Evolutionary conservation across 2,113 vertebrate genomes (phyloP), one percentile per base, ranked within the genome.

Genomic region (Epinephelus cyanopodus): DNA sequence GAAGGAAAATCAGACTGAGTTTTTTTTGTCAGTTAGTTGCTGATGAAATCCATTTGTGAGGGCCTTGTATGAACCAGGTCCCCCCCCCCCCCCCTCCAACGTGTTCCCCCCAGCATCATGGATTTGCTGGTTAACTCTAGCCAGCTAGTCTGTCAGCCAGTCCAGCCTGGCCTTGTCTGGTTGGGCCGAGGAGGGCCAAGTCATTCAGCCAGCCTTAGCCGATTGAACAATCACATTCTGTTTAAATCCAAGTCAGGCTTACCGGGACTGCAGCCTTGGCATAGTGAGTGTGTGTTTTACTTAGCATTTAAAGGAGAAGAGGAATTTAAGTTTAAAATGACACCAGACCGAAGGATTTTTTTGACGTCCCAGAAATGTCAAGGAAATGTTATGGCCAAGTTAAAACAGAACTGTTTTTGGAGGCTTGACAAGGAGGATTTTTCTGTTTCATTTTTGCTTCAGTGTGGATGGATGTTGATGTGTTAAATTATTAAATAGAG

Each of bases 191-290:
- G 62, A 65, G 65, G 82, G 75, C 84, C 79, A 53, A 80, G 86
- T 79, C 87, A 82, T 87, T 87, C 89, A 86, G 75, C 19, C 84
- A 60, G 87, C 74, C 76, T 87, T 6, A 85, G 84, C 68, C 70
- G 25, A 89, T 85, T 86, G 75, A 89, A 88, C 90, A 87, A 90
- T 87, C 78, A 60, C 81, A 90, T 89, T 91, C 82, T 89, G 82
- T 90, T 93, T 66, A 79, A 83, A 92, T 88, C 87, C 90, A 84
- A 89, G 86, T 89, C 91, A 88, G 86, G 88, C 79, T 77, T 74
- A 50, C 67, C 74, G 61, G 76, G 79, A 65, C 83, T 75, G 69
- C 76, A 64, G 85, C 64, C 67, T 48, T 74, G 81, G 87, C 83
- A 87, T 50, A 21, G 48, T 33, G 63, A 68, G 45, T 66, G 52